Conservation (phyloP, 2,888 invertebrate species). For the Spialia ferax region DNA sequence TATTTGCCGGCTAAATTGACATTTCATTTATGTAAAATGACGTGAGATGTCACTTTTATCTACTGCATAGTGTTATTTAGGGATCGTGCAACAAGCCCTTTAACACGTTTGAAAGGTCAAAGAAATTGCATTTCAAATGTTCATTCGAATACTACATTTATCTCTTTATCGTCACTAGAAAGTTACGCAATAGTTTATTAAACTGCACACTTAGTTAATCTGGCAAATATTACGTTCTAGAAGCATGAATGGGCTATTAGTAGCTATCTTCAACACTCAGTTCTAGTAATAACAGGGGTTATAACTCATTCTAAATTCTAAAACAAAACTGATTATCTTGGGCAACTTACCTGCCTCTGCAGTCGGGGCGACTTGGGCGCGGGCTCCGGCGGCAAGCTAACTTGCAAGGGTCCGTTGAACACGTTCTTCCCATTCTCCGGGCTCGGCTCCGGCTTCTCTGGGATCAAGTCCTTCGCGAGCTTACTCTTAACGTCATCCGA, state of each 20-base stretch:
- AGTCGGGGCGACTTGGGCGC: constrained; percentile 75
- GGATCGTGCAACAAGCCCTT: too few relatives aligned
- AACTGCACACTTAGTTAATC: background rate
- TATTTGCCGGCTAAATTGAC: too few relatives aligned
- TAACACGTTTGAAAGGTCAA: background rate
- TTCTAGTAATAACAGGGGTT: background rate
- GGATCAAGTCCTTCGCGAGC: constrained; percentile 55
- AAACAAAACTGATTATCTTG: background rate
- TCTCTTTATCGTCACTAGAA: background rate
- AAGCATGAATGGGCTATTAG: background rate
- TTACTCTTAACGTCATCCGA: constrained; percentile 64
- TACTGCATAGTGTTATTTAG: too few relatives aligned
- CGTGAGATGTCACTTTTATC: too few relatives aligned
- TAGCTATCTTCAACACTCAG: background rate
- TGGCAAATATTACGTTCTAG: background rate
- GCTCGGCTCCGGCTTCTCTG: constrained; percentile 54
- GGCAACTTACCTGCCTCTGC: constrained; percentile 65
- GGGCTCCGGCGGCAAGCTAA: constrained; percentile 89
- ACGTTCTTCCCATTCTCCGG: constrained; percentile 68
- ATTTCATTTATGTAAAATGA: too few relatives aligned
- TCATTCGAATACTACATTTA: background rate
- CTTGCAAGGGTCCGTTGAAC: constrained; percentile 90
- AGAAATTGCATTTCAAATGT: background rate
- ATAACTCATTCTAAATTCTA: background rate
- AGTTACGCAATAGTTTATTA: background rate